Conservation (phyloP, 2,113 vertebrate species). For the Cheirogaleus medius region DNA sequence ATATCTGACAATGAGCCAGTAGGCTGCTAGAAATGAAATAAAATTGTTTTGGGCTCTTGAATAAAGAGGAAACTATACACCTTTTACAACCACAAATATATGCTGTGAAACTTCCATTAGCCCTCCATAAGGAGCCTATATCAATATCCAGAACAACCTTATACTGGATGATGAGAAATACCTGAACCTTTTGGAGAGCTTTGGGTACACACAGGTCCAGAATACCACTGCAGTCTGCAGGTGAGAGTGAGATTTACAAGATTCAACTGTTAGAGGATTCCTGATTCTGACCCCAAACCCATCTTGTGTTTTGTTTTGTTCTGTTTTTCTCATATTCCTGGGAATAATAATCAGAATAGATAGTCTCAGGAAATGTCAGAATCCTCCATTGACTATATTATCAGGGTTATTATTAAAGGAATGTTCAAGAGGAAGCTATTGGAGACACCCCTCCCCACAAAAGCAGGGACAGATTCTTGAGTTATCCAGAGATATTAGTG, state of each 20-base stretch:
- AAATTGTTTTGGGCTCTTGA: background rate
- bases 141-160: background rate
- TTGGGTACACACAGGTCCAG: background rate
- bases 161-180: background rate
- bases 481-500: background rate
- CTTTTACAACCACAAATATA: background rate
- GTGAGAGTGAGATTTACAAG: fast-evolving
- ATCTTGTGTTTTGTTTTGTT: background rate
- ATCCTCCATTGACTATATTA: background rate
- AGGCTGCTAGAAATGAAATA: background rate
- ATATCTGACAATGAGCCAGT: background rate
- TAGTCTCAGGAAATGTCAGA: background rate
- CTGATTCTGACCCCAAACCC: background rate
- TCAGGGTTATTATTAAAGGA: background rate
- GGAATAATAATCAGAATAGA: background rate
- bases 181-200: background rate
- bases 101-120: background rate
- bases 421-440: background rate
- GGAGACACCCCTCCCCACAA: background rate
- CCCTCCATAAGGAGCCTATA: background rate
- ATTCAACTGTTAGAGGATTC: background rate
- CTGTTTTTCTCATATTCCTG: background rate
- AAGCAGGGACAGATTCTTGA: background rate
- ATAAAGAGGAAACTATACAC: background rate
- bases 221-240: background rate